These are phyloP conservation scores for Ophioninae sp. DNA, from an alignment of 2,888 invertebrate genomes.

Conservation along the genomic window DNA sequence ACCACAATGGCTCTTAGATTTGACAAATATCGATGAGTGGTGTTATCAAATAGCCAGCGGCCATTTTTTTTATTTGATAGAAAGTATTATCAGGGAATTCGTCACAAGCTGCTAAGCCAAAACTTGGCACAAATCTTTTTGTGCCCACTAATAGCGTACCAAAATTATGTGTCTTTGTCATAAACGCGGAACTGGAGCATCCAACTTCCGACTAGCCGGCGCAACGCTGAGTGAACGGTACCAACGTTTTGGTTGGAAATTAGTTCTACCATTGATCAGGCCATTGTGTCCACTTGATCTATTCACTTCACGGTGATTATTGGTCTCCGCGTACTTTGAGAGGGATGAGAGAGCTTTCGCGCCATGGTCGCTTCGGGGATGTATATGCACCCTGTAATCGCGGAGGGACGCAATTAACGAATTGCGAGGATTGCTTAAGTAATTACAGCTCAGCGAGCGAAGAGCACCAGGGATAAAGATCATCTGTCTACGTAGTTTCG, in stretches of 20 bases:
- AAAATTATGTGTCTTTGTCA: neutral
- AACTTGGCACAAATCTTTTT: no score
- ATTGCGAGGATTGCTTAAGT: slow-evolving; percentile 57
- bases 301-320: slow-evolving; percentile 58
- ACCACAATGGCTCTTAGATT: no score
- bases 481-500: slow-evolving; percentile 26
- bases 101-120: no score
- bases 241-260: slow-evolving; percentile 56
- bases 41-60: no score
- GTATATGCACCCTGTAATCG: slow-evolving; percentile 52
- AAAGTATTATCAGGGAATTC: no score
- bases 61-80: no score
- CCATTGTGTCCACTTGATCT: slow-evolving; percentile 61
- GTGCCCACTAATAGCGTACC: no score
- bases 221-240: slow-evolving; percentile 38
- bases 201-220: slow-evolving; percentile 47
- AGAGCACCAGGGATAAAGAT: slow-evolving; percentile 21
- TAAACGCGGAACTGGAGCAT: slow-evolving; percentile 27
- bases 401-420: slow-evolving; percentile 55
- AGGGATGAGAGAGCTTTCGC: slow-evolving; percentile 26
- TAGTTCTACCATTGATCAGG: slow-evolving; percentile 61
- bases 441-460: slow-evolving; percentile 38
- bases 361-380: slow-evolving; percentile 48
- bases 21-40: no score
- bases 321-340: slow-evolving; percentile 45